These are phyloP conservation scores for Proteles cristata DNA, from an alignment of 2,113 vertebrate genomes.

Conservation along the genomic window DNA sequence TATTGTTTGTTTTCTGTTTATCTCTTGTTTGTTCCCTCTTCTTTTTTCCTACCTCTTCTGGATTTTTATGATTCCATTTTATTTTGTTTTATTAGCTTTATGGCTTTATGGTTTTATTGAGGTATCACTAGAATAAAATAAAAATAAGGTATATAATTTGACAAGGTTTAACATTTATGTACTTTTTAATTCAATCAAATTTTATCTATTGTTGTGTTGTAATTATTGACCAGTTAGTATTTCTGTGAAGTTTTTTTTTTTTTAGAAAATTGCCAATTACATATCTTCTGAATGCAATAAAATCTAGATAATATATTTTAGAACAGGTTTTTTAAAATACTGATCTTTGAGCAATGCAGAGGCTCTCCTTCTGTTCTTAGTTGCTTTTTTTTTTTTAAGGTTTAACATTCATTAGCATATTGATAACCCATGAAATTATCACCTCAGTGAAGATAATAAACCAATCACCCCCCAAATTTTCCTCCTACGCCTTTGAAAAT, in stretches of 20 bases:
- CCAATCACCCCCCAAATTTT: background rate
- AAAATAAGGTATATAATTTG: background rate
- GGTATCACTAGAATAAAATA: background rate
- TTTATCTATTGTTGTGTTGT: background rate
- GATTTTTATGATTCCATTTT: background rate
- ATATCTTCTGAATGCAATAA: background rate
- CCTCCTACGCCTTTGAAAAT: background rate
- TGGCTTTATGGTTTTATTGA: background rate
- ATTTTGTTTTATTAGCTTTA: background rate
- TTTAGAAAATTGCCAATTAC: background rate
- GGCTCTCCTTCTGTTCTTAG: background rate
- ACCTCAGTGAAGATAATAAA: background rate
- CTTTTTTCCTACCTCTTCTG: background rate
- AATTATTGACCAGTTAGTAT: background rate
- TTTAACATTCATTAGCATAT: background rate
- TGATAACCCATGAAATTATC: background rate
- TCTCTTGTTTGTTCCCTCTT: background rate
- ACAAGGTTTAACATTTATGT: background rate
- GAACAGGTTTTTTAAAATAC: background rate
- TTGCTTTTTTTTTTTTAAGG: background rate
- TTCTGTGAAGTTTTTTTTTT: background rate
- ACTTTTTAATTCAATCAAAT: background rate
- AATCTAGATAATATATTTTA: background rate
- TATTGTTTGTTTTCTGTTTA: background rate
- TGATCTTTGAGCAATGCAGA: background rate